Conservation (phyloP, 2,888 invertebrate genomes). For the Galeruca laticollis region DNA sequence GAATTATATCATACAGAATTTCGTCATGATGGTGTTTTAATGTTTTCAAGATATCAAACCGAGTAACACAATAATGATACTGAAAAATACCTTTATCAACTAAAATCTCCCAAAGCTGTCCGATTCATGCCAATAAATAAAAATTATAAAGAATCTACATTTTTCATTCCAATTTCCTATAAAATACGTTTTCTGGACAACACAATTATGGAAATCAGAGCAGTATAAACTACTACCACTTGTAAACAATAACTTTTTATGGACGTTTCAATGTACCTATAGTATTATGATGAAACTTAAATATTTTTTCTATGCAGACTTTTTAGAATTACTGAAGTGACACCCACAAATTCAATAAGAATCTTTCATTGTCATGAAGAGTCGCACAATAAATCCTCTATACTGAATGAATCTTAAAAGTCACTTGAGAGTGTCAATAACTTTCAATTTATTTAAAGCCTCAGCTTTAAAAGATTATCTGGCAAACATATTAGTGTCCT, state of each 20-base stretch:
- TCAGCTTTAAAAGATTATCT: no score
- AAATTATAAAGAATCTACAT: conserved; percentile 8
- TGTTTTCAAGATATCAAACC: conserved; percentile 1
- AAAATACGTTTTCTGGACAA: neutral
- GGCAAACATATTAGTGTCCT: no score
- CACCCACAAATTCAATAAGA: no score
- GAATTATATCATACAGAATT: neutral
- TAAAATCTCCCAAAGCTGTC: conserved; percentile 18
- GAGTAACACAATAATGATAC: conserved; percentile 19
- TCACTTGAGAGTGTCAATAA: no score
- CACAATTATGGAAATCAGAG: neutral
- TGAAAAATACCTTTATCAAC: conserved; percentile 15
- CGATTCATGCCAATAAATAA: conserved; percentile 30
- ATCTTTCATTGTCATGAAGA: no score
- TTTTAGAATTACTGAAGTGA: no score
- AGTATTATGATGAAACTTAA: neutral
- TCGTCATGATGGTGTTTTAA: neutral
- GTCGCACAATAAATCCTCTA: no score
- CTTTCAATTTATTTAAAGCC: no score
- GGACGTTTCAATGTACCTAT: neutral
- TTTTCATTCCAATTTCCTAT: neutral
- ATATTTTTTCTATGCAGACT: no score
- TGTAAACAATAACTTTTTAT: neutral
- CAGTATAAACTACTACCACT: neutral
- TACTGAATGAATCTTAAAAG: no score